These are phyloP conservation scores for Trichogramma pretiosum DNA, from an alignment of 1,140 invertebrate species.

Conservation along the genomic window DNA sequence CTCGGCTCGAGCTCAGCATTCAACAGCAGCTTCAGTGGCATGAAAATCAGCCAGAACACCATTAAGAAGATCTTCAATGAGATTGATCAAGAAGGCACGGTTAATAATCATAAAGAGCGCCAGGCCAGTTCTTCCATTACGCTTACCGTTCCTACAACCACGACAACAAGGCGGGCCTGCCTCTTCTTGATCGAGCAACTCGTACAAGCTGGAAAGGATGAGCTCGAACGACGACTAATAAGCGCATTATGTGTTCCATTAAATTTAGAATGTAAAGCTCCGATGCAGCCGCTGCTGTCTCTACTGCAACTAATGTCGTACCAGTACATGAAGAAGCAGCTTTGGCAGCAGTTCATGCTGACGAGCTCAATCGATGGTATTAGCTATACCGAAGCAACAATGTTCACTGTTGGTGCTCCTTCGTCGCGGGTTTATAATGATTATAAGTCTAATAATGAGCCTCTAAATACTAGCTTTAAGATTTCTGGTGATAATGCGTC, in stretches of 20 bases:
- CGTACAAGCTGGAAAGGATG: constrained; percentile 11
- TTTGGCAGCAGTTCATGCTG: neutral
- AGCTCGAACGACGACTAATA: constrained; percentile 39
- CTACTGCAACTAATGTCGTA: neutral
- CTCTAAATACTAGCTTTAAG: constrained; percentile 43
- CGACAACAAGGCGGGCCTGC: constrained; percentile 28
- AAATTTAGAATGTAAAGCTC: constrained; percentile 24
- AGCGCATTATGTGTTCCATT: constrained; percentile 45
- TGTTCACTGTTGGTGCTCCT: constrained; percentile 48
- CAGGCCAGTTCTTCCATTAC: constrained; percentile 46
- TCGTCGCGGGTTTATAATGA: constrained; percentile 49
- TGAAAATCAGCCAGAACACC: neutral
- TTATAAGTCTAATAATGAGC: constrained; percentile 44
- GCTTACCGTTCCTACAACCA: constrained; percentile 45
- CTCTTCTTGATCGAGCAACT: no score
- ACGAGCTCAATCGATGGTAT: constrained; percentile 38
- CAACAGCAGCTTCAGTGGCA: neutral
- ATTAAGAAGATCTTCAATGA: no score
- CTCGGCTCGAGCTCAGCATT: constrained; percentile 43
- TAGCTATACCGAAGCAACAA: constrained; percentile 47
- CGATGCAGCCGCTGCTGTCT: no score
- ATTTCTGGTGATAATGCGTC: constrained; percentile 3
- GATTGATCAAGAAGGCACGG: no score
- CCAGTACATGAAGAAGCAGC: neutral
- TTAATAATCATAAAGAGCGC: no score